Conservation (phyloP, 2,888 invertebrate genomes). For the Rotaria macrura region DNA sequence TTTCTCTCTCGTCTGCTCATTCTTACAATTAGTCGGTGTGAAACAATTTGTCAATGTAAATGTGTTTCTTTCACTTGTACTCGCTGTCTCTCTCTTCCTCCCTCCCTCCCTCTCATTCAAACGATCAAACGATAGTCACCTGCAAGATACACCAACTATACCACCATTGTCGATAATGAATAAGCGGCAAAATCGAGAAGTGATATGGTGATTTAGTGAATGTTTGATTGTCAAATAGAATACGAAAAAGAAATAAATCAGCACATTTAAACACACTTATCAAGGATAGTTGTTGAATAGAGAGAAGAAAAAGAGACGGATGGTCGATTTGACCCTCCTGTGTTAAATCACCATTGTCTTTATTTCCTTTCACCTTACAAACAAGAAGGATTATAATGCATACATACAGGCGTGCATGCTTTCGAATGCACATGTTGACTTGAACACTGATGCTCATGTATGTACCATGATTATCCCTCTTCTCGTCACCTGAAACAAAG, state of each 20-base stretch:
- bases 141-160: background rate
- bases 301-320: background rate
- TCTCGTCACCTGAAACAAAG: background rate
- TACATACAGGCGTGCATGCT: background rate
- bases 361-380: slow-evolving; percentile 11
- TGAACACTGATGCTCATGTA: slow-evolving; percentile 2
- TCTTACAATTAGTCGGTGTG: background rate
- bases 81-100: too few relatives aligned
- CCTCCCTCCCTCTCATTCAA: background rate
- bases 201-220: background rate
- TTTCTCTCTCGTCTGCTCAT: background rate
- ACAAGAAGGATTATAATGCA: slow-evolving; percentile 5
- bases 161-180: slow-evolving; percentile 1
- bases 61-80: too few relatives aligned
- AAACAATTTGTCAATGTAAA: slow-evolving; percentile 9
- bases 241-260: background rate
- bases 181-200: slow-evolving; percentile 15
- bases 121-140: slow-evolving; percentile 10
- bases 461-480: background rate
- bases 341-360: slow-evolving; percentile 8
- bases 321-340: slow-evolving; percentile 15
- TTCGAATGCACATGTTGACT: slow-evolving; percentile 1
- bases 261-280: slow-evolving; percentile 15
- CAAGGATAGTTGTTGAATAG: slow-evolving; percentile 6
- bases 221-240: background rate